Evolutionary conservation across 2,113 vertebrate genomes (phyloP), one percentile per base, ranked within the genome.

Genomic region (Chunga burmeisteri): DNA sequence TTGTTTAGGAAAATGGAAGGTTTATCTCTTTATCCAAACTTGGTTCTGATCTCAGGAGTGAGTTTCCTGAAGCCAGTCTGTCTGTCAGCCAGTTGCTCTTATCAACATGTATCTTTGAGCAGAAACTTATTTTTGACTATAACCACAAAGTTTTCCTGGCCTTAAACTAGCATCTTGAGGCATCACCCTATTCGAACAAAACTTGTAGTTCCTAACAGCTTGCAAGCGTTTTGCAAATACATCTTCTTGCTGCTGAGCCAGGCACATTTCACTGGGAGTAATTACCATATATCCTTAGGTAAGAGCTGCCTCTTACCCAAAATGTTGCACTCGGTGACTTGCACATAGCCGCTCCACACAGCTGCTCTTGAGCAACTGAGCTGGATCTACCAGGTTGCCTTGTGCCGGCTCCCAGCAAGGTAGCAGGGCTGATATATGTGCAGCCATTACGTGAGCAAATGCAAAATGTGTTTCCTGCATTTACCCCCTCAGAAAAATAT

Each of bases 241-340:
- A 22, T 19, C 72, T 70, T 62, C 65, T n/a, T 80, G 84, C 55
- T 80, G 67, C 46, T 75, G 67, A 83, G 87, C 84, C 55, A 75
- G 77, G 38, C 49, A 75, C 9, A 0, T 93, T 94, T 96, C 81
- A 40, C 52, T 75, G 88, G 91, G 72, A 95, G 38, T 34, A 93
- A 96, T 93, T 67, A 89, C 38, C 59, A 50, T 38, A 32, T 47
- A 40, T 79, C 70, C 84, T 58, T 79, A 94, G 62, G 93, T 85
- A 70, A 72, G 66, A 80, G 62, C 81, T 93, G 81, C 44, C 40
- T 87, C 62, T 72, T n/a, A 34, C 44, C 73, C 70, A 61, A 80
- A 94, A 91, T 2, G 5, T 61, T 75, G 66, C 49, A 15, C 58
- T 62, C 9, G 2, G 44, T 0, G 11, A n/a, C 58, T 49, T 4